Conservation (phyloP, 2,797 vertebrate genomes). For the Hippocampus kuda region DNA sequence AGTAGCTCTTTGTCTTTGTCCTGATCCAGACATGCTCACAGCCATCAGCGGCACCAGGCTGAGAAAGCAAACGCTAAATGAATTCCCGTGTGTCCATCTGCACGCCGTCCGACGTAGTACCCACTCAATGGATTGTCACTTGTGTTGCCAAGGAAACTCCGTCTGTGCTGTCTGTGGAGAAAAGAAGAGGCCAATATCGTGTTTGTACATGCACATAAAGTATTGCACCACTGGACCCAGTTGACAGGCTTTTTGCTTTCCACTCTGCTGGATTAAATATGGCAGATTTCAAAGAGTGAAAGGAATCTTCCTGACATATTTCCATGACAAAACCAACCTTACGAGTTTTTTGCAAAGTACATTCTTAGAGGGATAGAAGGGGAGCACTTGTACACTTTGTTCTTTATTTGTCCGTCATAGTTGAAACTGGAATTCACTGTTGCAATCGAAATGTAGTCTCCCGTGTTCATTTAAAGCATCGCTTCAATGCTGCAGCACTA, state of each 20-base stretch:
- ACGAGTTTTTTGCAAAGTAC: constrained; percentile 27
- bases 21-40: constrained; percentile 80
- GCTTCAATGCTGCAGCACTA: constrained; percentile 17
- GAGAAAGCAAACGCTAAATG: constrained; percentile 84
- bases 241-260: constrained; percentile 13
- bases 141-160: constrained; percentile 35
- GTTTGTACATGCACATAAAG: constrained; percentile 20
- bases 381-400: neutral
- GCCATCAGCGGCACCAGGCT: constrained; percentile 85
- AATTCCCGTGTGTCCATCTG: constrained; percentile 34
- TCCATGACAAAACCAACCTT: constrained; percentile 6
- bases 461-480: constrained; percentile 15
- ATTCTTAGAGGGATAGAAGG: constrained; percentile 3
- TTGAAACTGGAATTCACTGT: neutral
- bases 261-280: constrained; percentile 12
- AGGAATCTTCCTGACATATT: constrained; percentile 17
- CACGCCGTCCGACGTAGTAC: constrained; percentile 26
- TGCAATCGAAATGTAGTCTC: neutral
- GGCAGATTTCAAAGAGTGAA: constrained; percentile 22
- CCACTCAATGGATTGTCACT: constrained; percentile 29
- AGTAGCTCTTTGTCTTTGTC: neutral
- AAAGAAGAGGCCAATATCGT: constrained; percentile 9
- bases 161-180: constrained; percentile 38
- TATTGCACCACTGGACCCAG: constrained; percentile 9
- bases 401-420: neutral